Evolutionary conservation across 2,888 invertebrate genomes (phyloP), one percentile per base, ranked within the genome.

Genomic region (Dione vanillae): DNA sequence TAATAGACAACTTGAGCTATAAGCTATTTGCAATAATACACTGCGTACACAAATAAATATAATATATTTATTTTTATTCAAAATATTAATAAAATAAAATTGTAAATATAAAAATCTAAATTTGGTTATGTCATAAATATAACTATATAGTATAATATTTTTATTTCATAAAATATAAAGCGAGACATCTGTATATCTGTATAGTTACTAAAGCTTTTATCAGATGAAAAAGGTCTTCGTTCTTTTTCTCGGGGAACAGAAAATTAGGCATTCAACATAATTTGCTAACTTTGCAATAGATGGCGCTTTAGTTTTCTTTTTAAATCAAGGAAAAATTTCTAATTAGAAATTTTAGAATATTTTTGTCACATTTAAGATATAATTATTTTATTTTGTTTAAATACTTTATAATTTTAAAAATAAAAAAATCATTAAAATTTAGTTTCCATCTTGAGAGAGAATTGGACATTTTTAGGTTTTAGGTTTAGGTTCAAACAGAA

Each of bases 171-270:
- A 47, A 16, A 16, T 16, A 16, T 7, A 54, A 37, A 37, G 0
- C n/a, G 35, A n/a, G 43, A 61, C 61, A 61, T 61, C 61, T 61
- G 7, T 16, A 45, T 10, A n/a, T n/a, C n/a, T n/a, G n/a, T n/a
- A 0, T 35, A 35, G 8, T 11, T 5, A 7, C 7, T 16, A 35
- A 45, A 35, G 45, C 27, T 16, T 8, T 35, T 45, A 35, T 35
- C 14, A 16, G n/a, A 27, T 3, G 20, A 61, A 11, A 45, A n/a
- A 1, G 6, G 20, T 7, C 6, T 27, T 14, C 19, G 14, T 43
- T n/a, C 35, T n/a, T n/a, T n/a, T n/a, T n/a, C n/a, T n/a, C 10
- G 3, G 12, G 16, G 0, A n/a, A 16, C 1, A 27, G 27, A 27
- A 27, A 27, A 27, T 27, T 27, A 3, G 27, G 27, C 5, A 27